Percentiles rank a stretch among this genome's conserved stretches.
Evolutionary conservation across 2,113 vertebrate genomes (phyloP).

Genomic region (Eurystomus gularis): DNA sequence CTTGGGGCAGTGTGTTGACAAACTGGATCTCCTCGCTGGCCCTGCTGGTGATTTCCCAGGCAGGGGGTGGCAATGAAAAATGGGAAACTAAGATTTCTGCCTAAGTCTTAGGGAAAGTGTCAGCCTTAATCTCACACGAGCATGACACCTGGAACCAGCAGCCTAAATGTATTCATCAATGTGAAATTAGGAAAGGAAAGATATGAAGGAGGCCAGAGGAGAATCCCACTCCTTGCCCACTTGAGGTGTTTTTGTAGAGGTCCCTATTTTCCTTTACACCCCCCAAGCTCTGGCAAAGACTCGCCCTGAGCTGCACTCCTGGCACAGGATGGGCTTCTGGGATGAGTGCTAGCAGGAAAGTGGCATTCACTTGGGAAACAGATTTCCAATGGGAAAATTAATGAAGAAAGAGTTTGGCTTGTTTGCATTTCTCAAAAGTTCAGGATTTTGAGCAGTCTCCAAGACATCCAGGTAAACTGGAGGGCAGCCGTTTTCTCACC

Average conservation of each 20-base stretch:
- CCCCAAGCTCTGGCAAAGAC: not conserved
- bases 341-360: not conserved
- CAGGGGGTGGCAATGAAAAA: not conserved
- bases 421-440: not conserved
- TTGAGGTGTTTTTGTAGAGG: not conserved
- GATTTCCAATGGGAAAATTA: not conserved
- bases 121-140: not conserved
- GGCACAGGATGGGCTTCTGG: not conserved
- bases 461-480: not conserved
- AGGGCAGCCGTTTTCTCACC: not conserved
- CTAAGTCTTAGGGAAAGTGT: not conserved
- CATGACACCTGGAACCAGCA: not conserved
- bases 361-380: not conserved
- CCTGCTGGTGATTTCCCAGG: not conserved
- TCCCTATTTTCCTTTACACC: not conserved
- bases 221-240: fast-evolving
- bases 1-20: not conserved
- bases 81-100: not conserved
- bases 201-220: not conserved
- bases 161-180: not conserved
- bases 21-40: not conserved
- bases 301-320: not conserved
- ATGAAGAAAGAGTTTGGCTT: not conserved
- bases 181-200: not conserved
- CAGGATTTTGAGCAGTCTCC: not conserved